These are phyloP conservation scores for Schmidtea mediterranea DNA, from an alignment of 1,140 invertebrate genomes.

Conservation along the genomic window DNA sequence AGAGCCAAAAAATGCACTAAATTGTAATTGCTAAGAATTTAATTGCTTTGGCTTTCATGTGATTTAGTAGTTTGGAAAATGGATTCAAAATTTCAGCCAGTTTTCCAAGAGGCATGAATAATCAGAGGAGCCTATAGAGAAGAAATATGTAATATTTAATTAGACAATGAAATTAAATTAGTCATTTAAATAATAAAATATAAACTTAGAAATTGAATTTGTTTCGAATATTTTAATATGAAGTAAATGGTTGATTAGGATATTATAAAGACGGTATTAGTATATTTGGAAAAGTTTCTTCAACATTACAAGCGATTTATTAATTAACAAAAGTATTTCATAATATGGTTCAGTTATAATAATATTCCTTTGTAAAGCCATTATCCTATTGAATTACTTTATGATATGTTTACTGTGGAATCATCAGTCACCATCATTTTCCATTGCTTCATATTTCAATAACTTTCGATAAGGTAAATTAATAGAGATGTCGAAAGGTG, in stretches of 20 bases:
- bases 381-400: conserved; percentile 74
- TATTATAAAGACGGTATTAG: conserved; percentile 71
- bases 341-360: conserved; percentile 83
- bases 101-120: no score
- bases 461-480: conserved; percentile 30
- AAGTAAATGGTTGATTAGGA: conserved; percentile 43
- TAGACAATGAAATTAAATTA: no score
- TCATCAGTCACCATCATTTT: conserved; percentile 59
- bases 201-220: no score
- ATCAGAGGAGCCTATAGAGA: no score
- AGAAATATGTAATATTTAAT: no score
- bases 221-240: no score
- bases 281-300: conserved; percentile 75
- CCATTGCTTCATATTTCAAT: conserved; percentile 60
- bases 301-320: conserved; percentile 44
- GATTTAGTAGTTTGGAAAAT: no score
- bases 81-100: no score
- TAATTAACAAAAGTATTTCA: conserved; percentile 27
- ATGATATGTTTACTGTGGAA: conserved; percentile 50
- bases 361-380: conserved; percentile 70
- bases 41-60: no score
- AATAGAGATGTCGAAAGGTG: conserved; percentile 35
- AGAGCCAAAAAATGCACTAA: no score
- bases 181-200: no score
- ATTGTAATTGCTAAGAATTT: no score